Conservation (phyloP, 2,888 invertebrate genomes). For the Volucella inanis region DNA sequence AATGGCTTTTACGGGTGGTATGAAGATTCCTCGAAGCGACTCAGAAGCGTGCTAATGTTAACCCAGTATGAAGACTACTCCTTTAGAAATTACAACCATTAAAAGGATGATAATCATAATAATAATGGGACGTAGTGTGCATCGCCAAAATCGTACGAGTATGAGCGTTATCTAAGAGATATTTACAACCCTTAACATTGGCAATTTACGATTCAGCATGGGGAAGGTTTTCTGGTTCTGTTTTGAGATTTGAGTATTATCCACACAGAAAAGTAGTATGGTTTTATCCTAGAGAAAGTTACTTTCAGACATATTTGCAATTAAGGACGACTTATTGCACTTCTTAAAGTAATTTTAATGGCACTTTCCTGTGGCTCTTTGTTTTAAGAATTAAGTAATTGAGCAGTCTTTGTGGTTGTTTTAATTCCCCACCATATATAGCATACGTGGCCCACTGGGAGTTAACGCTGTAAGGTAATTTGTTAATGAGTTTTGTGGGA, state of each 20-base stretch:
- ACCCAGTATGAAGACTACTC: conserved; percentile 41
- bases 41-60: conserved; percentile 31
- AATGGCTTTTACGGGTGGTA: conserved; percentile 67
- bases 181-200: conserved; percentile 67
- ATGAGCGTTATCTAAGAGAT: conserved; percentile 64
- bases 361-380: conserved; percentile 38
- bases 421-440: conserved; percentile 51
- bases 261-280: conserved; percentile 18
- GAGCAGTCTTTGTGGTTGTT: conserved; percentile 60
- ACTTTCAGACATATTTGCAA: conserved; percentile 42
- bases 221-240: conserved; percentile 26
- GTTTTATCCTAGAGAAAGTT: conserved; percentile 62
- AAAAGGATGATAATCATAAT: conserved; percentile 73
- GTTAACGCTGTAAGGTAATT: conserved; percentile 64
- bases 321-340: conserved; percentile 71
- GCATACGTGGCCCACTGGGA: conserved; percentile 50
- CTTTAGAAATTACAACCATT: conserved; percentile 71
- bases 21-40: conserved; percentile 44
- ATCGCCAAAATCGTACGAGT: conserved; percentile 29
- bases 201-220: conserved; percentile 66
- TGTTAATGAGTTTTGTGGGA: conserved; percentile 55
- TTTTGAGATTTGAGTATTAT: conserved; percentile 9
- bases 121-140: conserved; percentile 50
- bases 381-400: conserved; percentile 45
- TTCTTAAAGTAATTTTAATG: conserved; percentile 73